Evolutionary conservation across 2,113 vertebrate genomes (phyloP), one percentile per base, ranked within the genome.

Genomic region (Mesoclemmys tuberculata): DNA sequence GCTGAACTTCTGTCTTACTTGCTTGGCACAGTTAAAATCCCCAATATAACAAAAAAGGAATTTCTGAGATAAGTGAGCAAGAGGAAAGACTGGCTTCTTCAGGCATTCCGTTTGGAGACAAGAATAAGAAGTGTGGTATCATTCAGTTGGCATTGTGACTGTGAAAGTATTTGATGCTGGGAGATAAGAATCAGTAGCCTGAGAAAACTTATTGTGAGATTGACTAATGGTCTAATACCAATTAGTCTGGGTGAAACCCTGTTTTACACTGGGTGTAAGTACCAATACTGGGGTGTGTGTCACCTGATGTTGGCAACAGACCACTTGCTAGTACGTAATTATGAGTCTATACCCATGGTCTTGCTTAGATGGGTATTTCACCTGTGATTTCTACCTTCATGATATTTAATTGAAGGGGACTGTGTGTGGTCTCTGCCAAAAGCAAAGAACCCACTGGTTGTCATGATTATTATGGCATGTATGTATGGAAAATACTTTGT

Each of bases 61-160:
- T 41, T 52, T 86, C 52, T 41, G 80, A 19, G 54, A 0, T 5
- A n/a, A 52, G 0, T 5, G 68, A 54, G 55, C 41, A 35, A 89
- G 27, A 18, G 79, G 10, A 38, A 71, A 2, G 0, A 41, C 31
- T 90, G 22, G n/a, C 38, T 29, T n/a, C 74, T 92, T 84, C 2
- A 80, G 88, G 46, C 1, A 2, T 92, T 89, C 41, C 58, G 90
- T 87, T 87, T 26, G 2, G 61, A 58, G 54, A 82, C 61, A 51
- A 89, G 90, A 38, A 18, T 71, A 94, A 84, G 8, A 44, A 5
- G 24, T 77, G 8, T 80, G 75, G 41, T 49, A 6, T 71, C 85
- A 35, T 31, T 95, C 0, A 0, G 31, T 75, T 87, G 64, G 89
- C 44, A 8, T 1, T 21, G 13, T 92, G 0, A 0, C 22, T 54